These are phyloP conservation scores for Orbicella faveolata DNA, from an alignment of 64 coral and sea anemone genomes.

Conservation along the genomic window DNA sequence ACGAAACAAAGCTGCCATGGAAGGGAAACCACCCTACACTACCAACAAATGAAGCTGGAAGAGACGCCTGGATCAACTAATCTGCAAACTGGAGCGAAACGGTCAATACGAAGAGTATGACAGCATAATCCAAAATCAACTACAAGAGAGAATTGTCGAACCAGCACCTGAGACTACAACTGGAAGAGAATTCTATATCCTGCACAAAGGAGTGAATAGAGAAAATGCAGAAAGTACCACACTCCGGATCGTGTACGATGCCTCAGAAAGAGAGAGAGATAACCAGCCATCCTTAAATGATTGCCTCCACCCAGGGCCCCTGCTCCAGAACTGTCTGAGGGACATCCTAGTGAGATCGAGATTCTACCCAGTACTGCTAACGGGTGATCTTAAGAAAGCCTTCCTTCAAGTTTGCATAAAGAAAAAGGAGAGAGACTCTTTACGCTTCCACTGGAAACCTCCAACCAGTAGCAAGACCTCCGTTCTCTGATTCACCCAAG, in stretches of 20 bases:
- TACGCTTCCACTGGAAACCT: background rate
- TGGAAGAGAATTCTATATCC: slow-evolving; percentile 22
- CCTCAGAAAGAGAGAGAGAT: slow-evolving; percentile 23
- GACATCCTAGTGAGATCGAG: background rate
- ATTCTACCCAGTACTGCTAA: slow-evolving; percentile 5
- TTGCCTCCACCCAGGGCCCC: background rate
- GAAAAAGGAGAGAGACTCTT: background rate
- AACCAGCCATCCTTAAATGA: slow-evolving; percentile 9
- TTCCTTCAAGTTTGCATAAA: background rate
- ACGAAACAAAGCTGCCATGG: slow-evolving; percentile 30
- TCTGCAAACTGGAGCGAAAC: slow-evolving; percentile 2
- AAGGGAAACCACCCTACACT: slow-evolving; percentile 32
- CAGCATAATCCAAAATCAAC: slow-evolving; percentile 32
- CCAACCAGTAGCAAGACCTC: slow-evolving; percentile 2
- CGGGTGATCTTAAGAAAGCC: background rate
- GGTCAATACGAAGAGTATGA: slow-evolving; percentile 22
- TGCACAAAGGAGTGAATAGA: slow-evolving; percentile 21
- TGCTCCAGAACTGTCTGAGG: background rate
- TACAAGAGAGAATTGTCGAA: slow-evolving; percentile 11
- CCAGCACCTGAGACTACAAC: background rate
- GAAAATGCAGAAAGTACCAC: background rate
- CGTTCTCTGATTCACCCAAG: slow-evolving; percentile 36
- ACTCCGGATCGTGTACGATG: slow-evolving; percentile 45
- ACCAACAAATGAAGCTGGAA: slow-evolving; percentile 19
- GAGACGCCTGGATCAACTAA: slow-evolving; percentile 14